A percentile compares a stretch with the other conserved stretches of the same genome.
phyloP scores from a whole-genome alignment of 2,888 invertebrate genomes.

The Adelphocoris suturalis region DNA sequence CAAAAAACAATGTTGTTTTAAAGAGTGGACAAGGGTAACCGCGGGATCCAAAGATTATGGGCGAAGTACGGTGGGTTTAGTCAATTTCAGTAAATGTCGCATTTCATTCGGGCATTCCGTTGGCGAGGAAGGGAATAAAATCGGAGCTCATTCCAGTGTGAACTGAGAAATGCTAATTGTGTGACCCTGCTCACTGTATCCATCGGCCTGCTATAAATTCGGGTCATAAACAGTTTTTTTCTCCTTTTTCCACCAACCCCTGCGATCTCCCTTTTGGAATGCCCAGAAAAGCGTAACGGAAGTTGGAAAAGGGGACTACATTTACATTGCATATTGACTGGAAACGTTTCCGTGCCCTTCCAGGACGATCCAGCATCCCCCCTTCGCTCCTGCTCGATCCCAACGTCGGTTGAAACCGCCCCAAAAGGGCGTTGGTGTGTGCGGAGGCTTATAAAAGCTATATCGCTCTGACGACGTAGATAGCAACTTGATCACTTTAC shows the following conservation, averaged over 20 bases:
- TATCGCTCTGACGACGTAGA: slow-evolving; percentile 43
- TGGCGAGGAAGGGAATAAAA: neutral
- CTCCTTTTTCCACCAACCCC: neutral
- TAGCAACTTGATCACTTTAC: slow-evolving; percentile 50
- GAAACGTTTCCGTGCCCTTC: slow-evolving; percentile 44
- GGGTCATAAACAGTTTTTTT: slow-evolving; percentile 30
- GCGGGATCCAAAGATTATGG: no score
- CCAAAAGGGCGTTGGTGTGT: slow-evolving; percentile 32
- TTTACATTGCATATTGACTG: slow-evolving; percentile 55
- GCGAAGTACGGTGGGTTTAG: neutral
- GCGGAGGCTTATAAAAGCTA: slow-evolving; percentile 47
- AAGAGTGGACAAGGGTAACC: no score
- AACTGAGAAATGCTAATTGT: slow-evolving; percentile 52
- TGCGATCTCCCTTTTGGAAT: slow-evolving; percentile 34
- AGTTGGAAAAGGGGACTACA: slow-evolving; percentile 49
- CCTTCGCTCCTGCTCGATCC: neutral
- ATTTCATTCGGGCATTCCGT: no score
- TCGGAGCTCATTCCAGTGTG: slow-evolving; percentile 2
- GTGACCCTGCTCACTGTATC: neutral
- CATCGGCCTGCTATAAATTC: slow-evolving; percentile 18
- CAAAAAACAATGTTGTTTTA: no score
- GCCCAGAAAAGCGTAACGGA: slow-evolving; percentile 48
- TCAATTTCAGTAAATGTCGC: neutral
- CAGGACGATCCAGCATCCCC: slow-evolving; percentile 7
- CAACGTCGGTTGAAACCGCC: neutral